Evolutionary conservation across 1,140 invertebrate species (phyloP).

Genomic region (Zaprionus ornatus): DNA sequence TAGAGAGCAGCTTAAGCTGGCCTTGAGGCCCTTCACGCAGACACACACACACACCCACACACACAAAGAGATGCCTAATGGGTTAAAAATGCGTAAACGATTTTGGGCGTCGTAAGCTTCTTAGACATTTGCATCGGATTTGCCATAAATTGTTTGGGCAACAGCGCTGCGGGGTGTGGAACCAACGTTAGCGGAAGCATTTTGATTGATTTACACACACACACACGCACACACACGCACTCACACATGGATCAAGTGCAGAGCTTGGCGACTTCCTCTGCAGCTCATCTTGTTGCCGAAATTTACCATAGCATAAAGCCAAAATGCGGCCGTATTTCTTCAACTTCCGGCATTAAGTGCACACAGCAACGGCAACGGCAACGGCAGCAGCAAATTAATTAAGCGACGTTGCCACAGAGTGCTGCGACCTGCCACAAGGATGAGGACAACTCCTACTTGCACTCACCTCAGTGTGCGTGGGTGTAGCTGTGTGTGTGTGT

Average conservation of each 20-base stretch:
- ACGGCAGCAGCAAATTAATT: slow-evolving; percentile 70
- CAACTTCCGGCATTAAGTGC: slow-evolving; percentile 81
- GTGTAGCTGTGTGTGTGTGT: not conserved
- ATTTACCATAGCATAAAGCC: slow-evolving; percentile 73
- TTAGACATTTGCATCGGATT: slow-evolving; percentile 78
- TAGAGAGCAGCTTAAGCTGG: slow-evolving; percentile 34
- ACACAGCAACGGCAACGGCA: slow-evolving; percentile 51
- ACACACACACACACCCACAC: not conserved
- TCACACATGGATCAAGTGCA: slow-evolving; percentile 23
- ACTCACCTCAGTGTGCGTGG: not conserved
- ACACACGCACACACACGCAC: slow-evolving; percentile 22
- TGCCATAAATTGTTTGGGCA: slow-evolving; percentile 63
- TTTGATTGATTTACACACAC: slow-evolving; percentile 77
- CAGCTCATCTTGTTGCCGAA: slow-evolving; percentile 35
- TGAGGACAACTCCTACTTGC: not conserved
- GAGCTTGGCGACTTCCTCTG: slow-evolving; percentile 49
- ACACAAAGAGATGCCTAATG: not conserved
- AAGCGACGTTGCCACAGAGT: slow-evolving; percentile 69
- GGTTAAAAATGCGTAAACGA: slow-evolving; percentile 79
- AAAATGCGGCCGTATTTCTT: slow-evolving; percentile 77
- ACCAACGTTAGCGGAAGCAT: slow-evolving; percentile 62
- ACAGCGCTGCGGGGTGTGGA: not conserved
- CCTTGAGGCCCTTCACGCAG: slow-evolving; percentile 19
- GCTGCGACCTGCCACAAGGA: slow-evolving; percentile 25
- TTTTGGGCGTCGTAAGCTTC: slow-evolving; percentile 76